Conservation (phyloP, 2,797 vertebrate species). For the Sebastolobus altivelis region DNA sequence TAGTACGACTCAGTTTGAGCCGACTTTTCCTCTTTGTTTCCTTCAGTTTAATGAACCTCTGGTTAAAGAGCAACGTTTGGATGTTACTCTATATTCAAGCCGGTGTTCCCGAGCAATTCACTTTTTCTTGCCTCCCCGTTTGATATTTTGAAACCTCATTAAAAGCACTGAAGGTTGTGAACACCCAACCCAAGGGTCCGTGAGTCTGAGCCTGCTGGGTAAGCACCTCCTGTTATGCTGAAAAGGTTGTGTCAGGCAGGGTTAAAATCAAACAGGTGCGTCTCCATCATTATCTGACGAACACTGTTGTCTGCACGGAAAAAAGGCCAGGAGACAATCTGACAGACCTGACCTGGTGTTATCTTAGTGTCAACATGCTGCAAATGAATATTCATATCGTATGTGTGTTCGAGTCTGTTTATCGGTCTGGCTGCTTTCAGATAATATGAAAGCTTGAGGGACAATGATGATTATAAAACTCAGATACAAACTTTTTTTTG, state of each 20-base stretch:
- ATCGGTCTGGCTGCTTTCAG: conserved; percentile 59
- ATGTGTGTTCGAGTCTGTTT: conserved; percentile 39
- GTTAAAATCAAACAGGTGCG: conserved; percentile 64
- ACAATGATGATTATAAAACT: conserved; percentile 32
- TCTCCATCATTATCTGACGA: conserved; percentile 68
- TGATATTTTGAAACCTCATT: conserved; percentile 66
- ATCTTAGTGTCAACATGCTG: conserved; percentile 61
- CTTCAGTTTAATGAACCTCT: conserved; percentile 20
- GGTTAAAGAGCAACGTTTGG: conserved; percentile 17
- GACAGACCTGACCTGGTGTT: conserved; percentile 69
- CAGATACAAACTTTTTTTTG: conserved; percentile 17
- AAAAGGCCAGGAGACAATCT: conserved; percentile 71
- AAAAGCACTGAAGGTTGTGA: conserved; percentile 62
- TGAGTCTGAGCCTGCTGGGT: conserved; percentile 42
- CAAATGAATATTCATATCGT: conserved; percentile 74
- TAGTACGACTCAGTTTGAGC: not conserved
- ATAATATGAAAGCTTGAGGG: conserved; percentile 49
- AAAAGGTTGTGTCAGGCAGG: conserved; percentile 69
- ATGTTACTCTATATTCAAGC: conserved; percentile 40
- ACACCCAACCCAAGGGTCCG: conserved; percentile 23
- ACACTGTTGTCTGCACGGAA: conserved; percentile 45
- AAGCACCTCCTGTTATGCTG: conserved; percentile 55
- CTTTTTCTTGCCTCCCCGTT: conserved; percentile 25
- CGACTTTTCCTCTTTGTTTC: conserved; percentile 17
- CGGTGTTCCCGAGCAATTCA: conserved; percentile 18